Percentiles rank a stretch among this genome's conserved stretches.
Conservation (phyloP, 2,113 vertebrate genomes). For the Parotia lawesii region DNA sequence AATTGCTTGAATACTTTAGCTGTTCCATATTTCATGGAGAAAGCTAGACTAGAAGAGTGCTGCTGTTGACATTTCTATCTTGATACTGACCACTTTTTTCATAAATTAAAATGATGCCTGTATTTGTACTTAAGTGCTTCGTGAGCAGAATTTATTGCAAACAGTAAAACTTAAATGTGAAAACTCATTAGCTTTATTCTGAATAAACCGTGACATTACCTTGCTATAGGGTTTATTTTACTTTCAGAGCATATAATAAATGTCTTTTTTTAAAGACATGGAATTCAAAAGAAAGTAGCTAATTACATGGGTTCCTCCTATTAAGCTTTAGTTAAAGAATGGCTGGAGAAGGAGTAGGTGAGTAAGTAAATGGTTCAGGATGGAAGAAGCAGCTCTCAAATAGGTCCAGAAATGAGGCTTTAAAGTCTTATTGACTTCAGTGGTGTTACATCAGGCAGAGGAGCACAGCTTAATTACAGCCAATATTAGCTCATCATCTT, state of each 20-base stretch:
- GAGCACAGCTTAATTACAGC: constrained; percentile 14
- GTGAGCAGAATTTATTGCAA: not conserved
- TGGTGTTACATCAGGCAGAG: not conserved
- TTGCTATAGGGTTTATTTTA: not conserved
- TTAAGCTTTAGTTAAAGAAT: not conserved
- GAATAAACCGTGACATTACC: not conserved
- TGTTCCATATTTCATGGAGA: constrained; percentile 69
- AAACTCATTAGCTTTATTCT: not conserved
- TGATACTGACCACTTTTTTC: constrained; percentile 35
- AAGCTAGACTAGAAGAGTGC: constrained; percentile 37
- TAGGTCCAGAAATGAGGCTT: not conserved
- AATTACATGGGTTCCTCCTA: not conserved
- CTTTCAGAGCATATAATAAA: not conserved
- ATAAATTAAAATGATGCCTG: not conserved
- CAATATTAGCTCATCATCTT: not conserved
- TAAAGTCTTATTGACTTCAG: not conserved
- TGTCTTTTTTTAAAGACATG: not conserved
- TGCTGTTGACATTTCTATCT: constrained; percentile 70
- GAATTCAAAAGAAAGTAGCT: not conserved
- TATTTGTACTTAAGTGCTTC: not conserved
- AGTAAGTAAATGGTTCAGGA: not conserved
- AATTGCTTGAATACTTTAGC: constrained; percentile 68
- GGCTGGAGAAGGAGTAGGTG: not conserved
- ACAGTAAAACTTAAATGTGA: not conserved
- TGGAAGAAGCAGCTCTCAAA: not conserved